Percentiles rank a stretch among this genome's conserved stretches.
These are phyloP conservation scores for Aplochiton taeniatus DNA, from an alignment of 2,797 vertebrate species.

Conservation along the genomic window DNA sequence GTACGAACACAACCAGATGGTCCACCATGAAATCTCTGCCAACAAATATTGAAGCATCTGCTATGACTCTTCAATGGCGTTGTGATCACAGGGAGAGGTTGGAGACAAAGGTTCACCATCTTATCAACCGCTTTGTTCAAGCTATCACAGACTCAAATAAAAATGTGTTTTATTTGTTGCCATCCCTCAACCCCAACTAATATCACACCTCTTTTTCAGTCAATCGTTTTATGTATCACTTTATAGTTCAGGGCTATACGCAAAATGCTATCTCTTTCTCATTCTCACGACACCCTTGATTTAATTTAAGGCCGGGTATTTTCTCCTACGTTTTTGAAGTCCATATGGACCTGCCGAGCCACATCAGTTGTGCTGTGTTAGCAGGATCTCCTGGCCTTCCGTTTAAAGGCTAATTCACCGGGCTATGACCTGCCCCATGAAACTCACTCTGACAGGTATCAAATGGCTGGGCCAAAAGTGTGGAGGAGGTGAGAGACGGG, in stretches of 20 bases:
- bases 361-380: slow-evolving; percentile 1
- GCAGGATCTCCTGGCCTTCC: not conserved
- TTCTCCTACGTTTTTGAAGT: not conserved
- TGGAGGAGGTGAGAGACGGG: not conserved
- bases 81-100: slow-evolving; percentile 16
- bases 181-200: too few relatives aligned
- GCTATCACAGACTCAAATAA: not conserved
- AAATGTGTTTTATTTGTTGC: not conserved
- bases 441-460: slow-evolving; percentile 2
- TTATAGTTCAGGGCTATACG: too few relatives aligned
- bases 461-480: slow-evolving; percentile 4
- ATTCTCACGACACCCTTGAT: not conserved
- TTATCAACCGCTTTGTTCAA: slow-evolving; percentile 6
- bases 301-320: not conserved
- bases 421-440: not conserved
- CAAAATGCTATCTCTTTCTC: too few relatives aligned
- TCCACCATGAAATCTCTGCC: slow-evolving; percentile 14
- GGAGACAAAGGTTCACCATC: slow-evolving; percentile 1
- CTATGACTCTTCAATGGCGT: slow-evolving; percentile 10
- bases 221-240: too few relatives aligned
- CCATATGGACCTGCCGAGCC: too few relatives aligned
- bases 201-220: too few relatives aligned
- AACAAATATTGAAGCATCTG: slow-evolving; percentile 28
- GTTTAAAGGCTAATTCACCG: not conserved
- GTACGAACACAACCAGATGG: slow-evolving; percentile 25